Evolutionary conservation across 2,113 vertebrate genomes (phyloP).

Genomic region (Lynx canadensis): DNA sequence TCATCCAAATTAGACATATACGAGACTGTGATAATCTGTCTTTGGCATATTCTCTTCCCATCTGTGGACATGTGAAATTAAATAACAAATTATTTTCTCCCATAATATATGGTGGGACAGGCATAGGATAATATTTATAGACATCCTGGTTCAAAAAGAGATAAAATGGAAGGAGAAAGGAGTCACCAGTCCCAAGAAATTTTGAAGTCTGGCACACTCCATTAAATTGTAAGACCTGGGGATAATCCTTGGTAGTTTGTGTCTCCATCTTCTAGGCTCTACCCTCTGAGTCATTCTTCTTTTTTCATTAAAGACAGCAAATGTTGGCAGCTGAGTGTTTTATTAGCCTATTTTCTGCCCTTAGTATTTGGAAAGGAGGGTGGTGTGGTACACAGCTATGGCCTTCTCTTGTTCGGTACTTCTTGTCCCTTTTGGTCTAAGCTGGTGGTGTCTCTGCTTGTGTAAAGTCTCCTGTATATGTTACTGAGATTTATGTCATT

Average conservation of each 20-base stretch:
- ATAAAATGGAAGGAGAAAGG: not conserved
- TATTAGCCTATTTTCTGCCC: not conserved
- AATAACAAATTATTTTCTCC: not conserved
- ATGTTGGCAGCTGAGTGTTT: not conserved
- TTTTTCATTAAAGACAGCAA: not conserved
- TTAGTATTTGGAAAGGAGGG: not conserved
- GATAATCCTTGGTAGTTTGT: not conserved
- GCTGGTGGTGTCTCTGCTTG: not conserved
- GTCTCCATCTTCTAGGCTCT: not conserved
- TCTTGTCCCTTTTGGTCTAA: not conserved
- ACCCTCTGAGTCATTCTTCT: not conserved
- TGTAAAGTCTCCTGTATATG: not conserved
- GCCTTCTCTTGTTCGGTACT: not conserved
- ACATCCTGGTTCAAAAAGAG: not conserved
- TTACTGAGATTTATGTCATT: not conserved
- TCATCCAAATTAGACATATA: not conserved
- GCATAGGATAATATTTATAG: not conserved
- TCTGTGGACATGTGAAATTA: not conserved
- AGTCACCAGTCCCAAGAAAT: not conserved
- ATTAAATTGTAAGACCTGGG: not conserved
- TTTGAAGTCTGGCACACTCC: not conserved
- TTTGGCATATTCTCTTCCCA: not conserved
- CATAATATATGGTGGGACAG: not conserved
- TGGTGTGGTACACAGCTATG: not conserved
- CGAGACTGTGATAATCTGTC: not conserved